A percentile compares a stretch with the other conserved stretches of the same genome.
Conservation (phyloP, 2,888 invertebrate genomes). For the Microdon myrmicae region DNA sequence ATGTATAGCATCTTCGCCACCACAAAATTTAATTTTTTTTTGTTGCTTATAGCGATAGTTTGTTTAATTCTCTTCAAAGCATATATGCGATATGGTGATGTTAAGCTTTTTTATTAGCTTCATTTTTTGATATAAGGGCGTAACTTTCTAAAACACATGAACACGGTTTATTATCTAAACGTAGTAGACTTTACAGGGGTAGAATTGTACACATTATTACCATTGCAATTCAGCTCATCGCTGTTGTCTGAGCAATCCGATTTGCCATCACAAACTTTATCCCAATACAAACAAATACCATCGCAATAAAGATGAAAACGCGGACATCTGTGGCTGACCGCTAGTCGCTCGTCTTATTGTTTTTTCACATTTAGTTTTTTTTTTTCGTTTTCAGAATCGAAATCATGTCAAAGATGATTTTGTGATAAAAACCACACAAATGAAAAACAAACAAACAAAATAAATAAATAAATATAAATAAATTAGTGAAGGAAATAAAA, state of each 20-base stretch:
- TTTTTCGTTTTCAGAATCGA: background rate
- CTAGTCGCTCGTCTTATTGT: constrained; percentile 37
- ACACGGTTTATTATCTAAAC: too few species aligned
- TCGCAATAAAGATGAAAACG: constrained; percentile 57
- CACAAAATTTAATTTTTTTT: too few species aligned
- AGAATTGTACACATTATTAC: too few species aligned
- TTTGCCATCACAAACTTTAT: constrained; percentile 70
- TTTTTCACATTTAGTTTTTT: constrained; percentile 7
- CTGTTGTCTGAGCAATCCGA: constrained; percentile 71
- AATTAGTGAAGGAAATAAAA: background rate
- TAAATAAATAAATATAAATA: constrained; percentile 4
- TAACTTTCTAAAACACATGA: too few species aligned
- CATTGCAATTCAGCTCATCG: constrained; percentile 67
- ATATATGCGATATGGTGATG: too few species aligned
- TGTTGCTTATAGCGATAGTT: too few species aligned
- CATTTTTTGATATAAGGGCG: too few species aligned
- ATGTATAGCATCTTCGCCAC: too few species aligned
- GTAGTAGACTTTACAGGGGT: too few species aligned
- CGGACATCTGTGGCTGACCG: constrained; percentile 49
- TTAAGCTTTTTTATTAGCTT: too few species aligned
- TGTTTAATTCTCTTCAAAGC: too few species aligned
- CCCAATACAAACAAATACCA: constrained; percentile 68
- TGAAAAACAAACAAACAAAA: constrained; percentile 5
- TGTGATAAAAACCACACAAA: constrained; percentile 2
- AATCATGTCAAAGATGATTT: constrained; percentile 2